Conservation (phyloP, 53 echinoderm and acorn worm species). For the Astropecten irregularis region DNA sequence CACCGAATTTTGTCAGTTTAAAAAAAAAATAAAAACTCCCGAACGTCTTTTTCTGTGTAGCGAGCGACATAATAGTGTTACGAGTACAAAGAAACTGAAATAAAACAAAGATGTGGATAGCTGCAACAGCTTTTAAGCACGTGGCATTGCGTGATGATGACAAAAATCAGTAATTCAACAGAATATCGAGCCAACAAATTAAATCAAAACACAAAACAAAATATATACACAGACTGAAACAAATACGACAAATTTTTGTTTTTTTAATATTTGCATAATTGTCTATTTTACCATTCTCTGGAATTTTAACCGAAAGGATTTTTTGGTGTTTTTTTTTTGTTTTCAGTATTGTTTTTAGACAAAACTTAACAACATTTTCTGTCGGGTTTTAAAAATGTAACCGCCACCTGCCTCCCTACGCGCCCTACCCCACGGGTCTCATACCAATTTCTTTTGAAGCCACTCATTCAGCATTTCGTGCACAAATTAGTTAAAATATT, state of each 20-base stretch:
- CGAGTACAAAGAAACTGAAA: no score
- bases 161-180: no score
- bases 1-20: background rate
- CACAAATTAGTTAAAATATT: conserved; percentile 16
- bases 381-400: background rate
- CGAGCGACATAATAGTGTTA: no score
- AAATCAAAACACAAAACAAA: background rate
- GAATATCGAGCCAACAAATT: no score
- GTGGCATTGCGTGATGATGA: no score
- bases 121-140: no score
- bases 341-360: background rate
- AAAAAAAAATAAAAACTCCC: no score
- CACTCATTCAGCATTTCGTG: conserved; percentile 25
- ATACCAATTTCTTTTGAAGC: background rate
- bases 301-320: background rate
- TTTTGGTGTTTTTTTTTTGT: background rate
- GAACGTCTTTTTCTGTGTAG: no score
- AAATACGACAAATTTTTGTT: background rate
- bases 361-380: background rate
- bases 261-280: no score
- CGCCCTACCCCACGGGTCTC: background rate
- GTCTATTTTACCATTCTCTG: background rate
- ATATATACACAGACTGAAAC: conserved; percentile 8
- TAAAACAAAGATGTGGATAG: no score
- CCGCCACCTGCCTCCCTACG: background rate